Base-by-base conservation (phyloP, 2,113 vertebrate species). In the Megaceryle torquata region DNA sequence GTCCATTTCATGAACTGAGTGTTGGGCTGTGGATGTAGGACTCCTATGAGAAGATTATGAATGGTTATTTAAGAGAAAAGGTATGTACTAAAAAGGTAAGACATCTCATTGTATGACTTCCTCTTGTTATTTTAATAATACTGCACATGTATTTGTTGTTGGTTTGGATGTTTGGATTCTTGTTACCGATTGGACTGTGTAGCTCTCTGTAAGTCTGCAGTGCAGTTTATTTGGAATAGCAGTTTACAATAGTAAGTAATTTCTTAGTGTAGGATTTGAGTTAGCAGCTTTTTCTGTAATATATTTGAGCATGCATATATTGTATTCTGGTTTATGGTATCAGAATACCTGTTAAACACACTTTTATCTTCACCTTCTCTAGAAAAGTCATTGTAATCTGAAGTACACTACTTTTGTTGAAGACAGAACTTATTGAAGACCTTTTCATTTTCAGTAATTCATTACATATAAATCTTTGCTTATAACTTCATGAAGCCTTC, bases 391-490 rank as follows among this genome's bases (percentile, higher is more conserved):
- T 94, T 97, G 94, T 96, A 96, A 91, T 50, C 63, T 79, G 82
- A 97, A 97, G 98, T 96, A 91, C 92, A 94, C 83, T 94, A 54
- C 89, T 95, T 92, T 72, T 85, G 95, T 95, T 95, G 82, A 79
- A 97, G 96, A 95, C 92, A 95, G 97, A 97, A 93, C 80, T 56
- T 95, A 95, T 96, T 95, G 96, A 97, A 96, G 61, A 80, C 67
- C 88, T 80, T 94, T 89, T 97, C 78, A 87, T 97, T 97, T 95
- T 95, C 94, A 98, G 86, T 98, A 96, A 97, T 97, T 89, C 96
- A 97, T 98, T 96, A 91, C 96, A 51, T 97, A 97, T 97, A 97
- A 98, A 98, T 98, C 94, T 97, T 93, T 96, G 90, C 85, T 98
- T 97, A 89, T 94, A 97, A 96, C 72, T 97, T 97, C 95, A 88